Base-by-base conservation (phyloP, 2,888 invertebrate species). In the Acleris emargana region DNA sequence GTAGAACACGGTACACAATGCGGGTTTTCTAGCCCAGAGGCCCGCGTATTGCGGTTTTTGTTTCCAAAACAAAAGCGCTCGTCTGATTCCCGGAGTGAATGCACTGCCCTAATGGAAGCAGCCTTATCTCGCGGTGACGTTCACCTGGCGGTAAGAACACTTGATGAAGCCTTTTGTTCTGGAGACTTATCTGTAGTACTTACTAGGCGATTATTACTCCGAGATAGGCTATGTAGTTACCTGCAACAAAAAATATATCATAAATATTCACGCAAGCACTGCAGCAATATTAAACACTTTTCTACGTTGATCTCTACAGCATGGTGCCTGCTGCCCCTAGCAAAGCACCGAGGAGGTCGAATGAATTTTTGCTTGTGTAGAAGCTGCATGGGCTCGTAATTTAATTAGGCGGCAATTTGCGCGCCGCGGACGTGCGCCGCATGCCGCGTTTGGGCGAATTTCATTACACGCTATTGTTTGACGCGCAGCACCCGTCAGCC, bases 361-460 rank as follows among this genome's bases (percentile, higher is more conserved):
- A 79, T 76, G 75, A 81, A 83, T 82, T 84, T 72, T 67, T 75
- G 74, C 74, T 75, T 69, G 72, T 75, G 67, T 51, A 60, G 73
- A 72, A 77, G 77, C 78, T 84, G 85, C 85, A 82, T 73, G 73
- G 73, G 76, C 76, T 73, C 75, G 84, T 87, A 87, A 90, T 89
- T 88, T 83, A 87, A 90, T 91, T 89, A 89, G 85, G 79, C 76
- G 82, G 80, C 84, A 89, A 88, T 89, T 88, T 82, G 78, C 81
- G 77, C 78, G 78, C 77, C 76, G 78, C 73, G 82, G 79, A 88
- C 91, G 91, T 91, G 90, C 86, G 80, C 77, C 76, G 89, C 84
- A 90, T 88, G 83, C 84, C 75, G 69, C 74, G 54, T 67, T 72
- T 75, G 79, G 79, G 79, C 82, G 84, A 89, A 89, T 86, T 87